phyloP scores from a whole-genome alignment of 2,888 invertebrate species.

The Drosophila testacea region DNA sequence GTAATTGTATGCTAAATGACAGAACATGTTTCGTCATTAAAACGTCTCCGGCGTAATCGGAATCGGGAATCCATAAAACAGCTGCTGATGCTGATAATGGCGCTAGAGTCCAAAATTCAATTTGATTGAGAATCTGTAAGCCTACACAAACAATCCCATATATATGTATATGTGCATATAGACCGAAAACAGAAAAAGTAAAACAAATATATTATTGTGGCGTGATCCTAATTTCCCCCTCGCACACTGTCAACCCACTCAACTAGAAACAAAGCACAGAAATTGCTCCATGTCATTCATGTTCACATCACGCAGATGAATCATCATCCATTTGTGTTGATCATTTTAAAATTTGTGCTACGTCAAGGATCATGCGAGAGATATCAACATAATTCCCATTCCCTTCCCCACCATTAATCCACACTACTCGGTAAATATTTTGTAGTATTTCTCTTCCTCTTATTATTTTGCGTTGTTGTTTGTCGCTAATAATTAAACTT shows the following conservation, averaged over 20 bases:
- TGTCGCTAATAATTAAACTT: constrained; percentile 38
- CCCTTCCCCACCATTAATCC: constrained; percentile 9
- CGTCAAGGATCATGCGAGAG: constrained; percentile 43
- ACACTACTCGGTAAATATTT: constrained; percentile 31
- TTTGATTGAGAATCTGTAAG: constrained; percentile 10
- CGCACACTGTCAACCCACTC: constrained; percentile 12
- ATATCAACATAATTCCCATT: constrained; percentile 21
- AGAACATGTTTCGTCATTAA: constrained; percentile 56
- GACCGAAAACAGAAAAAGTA: neutral
- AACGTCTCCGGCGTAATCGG: constrained; percentile 8
- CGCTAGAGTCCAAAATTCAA: constrained; percentile 43
- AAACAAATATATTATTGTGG: constrained; percentile 7
- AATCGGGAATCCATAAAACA: constrained; percentile 22
- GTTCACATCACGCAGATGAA: constrained; percentile 28
- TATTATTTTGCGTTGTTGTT: constrained; percentile 33
- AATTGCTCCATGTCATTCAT: constrained; percentile 7
- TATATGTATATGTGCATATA: neutral
- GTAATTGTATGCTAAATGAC: constrained; percentile 55
- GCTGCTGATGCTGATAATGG: constrained; percentile 21
- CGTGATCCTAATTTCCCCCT: constrained; percentile 23
- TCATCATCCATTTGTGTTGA: constrained; percentile 45
- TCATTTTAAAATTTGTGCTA: constrained; percentile 11
- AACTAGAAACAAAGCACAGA: constrained; percentile 7
- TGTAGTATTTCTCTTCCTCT: constrained; percentile 14
- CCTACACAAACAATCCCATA: neutral